phyloP scores from a whole-genome alignment of 2,888 invertebrate genomes.

The Himalopsyche anomala region DNA sequence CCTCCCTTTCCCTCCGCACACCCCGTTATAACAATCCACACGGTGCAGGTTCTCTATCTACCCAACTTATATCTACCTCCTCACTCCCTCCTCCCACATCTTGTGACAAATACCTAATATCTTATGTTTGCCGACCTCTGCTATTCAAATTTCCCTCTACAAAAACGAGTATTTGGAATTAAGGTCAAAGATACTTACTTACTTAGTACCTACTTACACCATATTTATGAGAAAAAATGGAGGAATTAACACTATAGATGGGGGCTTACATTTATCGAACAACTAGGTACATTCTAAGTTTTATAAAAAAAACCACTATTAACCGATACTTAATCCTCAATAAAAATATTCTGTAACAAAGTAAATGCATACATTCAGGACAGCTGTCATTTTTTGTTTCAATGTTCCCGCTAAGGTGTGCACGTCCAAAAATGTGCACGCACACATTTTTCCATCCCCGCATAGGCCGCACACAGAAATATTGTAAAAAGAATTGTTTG shows the following conservation, averaged over 20 bases:
- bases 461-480: no score
- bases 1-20: slow-evolving; percentile 38
- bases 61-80: slow-evolving; percentile 39
- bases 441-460: no score
- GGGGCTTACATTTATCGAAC: no score
- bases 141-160: slow-evolving; percentile 57
- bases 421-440: no score
- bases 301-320: no score
- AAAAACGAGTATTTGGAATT: slow-evolving; percentile 55
- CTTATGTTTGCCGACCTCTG: slow-evolving; percentile 59
- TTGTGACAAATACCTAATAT: slow-evolving; percentile 58
- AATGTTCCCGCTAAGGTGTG: rapidly evolving
- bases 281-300: no score
- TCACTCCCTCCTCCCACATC: slow-evolving; percentile 47
- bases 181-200: slow-evolving; percentile 53
- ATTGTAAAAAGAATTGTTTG: no score
- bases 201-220: not conserved
- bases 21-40: slow-evolving; percentile 31
- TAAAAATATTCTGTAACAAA: no score
- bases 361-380: no score
- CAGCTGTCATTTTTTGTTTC: no score
- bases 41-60: not conserved
- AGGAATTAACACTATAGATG: not conserved
- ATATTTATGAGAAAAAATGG: slow-evolving; percentile 41
- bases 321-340: no score